These are phyloP conservation scores for Syndactyla subalaris DNA, from an alignment of 2,797 vertebrate genomes.

Conservation along the genomic window DNA sequence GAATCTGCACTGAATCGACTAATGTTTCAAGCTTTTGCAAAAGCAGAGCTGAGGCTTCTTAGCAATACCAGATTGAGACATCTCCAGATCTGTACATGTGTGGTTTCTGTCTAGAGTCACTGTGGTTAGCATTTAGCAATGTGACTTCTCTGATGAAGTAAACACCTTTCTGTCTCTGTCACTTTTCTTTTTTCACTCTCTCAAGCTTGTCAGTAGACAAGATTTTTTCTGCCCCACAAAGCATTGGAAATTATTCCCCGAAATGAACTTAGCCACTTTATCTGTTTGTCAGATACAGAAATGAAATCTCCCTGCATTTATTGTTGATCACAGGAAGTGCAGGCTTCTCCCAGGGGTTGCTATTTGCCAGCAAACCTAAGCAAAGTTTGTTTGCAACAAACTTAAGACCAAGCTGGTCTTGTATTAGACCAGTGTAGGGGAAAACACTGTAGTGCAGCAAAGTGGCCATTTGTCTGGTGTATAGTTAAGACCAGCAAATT, in stretches of 20 bases:
- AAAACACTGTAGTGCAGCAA: not conserved
- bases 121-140: slow-evolving; percentile 63
- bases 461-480: not conserved
- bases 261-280: not conserved
- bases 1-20: not conserved
- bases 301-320: not conserved
- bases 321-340: not conserved
- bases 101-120: slow-evolving; percentile 45
- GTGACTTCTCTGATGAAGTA: slow-evolving; percentile 30
- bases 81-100: slow-evolving; percentile 11
- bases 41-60: slow-evolving; percentile 11
- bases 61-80: slow-evolving; percentile 49
- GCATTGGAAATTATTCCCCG: not conserved
- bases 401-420: not conserved
- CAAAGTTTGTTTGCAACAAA: not conserved
- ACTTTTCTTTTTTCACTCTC: not conserved
- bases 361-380: not conserved
- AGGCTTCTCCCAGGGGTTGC: not conserved
- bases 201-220: not conserved
- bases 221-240: not conserved
- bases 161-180: slow-evolving; percentile 51
- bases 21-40: slow-evolving; percentile 40
- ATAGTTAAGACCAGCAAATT: not conserved
- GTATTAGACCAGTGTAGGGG: not conserved
- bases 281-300: not conserved